Evolutionary conservation across 2,797 vertebrate genomes (phyloP).

Genomic region (Mormyrus proboscirostris): DNA sequence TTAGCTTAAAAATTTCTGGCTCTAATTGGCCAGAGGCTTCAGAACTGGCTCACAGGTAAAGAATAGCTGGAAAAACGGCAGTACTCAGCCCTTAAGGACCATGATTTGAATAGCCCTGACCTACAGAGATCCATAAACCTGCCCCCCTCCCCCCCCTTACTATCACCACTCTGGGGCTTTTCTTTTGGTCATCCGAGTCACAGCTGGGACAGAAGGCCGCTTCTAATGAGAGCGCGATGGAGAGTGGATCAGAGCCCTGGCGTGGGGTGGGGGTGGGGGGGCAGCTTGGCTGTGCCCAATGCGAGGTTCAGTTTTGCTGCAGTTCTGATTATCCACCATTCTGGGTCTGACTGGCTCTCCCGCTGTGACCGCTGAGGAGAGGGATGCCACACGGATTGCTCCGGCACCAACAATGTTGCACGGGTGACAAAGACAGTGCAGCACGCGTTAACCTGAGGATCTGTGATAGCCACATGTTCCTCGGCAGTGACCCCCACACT

Average conservation of each 20-base stretch:
- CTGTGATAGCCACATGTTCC: background rate
- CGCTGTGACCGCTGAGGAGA: background rate
- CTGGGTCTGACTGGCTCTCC: background rate
- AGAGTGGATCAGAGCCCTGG: background rate
- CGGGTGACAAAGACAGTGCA: background rate
- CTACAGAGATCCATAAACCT: background rate
- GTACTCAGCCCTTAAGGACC: no score
- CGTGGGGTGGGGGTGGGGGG: background rate
- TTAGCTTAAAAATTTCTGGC: no score
- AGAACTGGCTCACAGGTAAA: no score
- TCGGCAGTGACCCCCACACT: background rate
- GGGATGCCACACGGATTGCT: background rate
- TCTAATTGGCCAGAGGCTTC: no score
- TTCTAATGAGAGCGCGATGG: constrained; percentile 24
- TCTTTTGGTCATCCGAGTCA: constrained; percentile 7
- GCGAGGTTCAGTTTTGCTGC: background rate
- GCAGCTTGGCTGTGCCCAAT: background rate
- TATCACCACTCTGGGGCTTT: background rate
- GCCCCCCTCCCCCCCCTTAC: background rate
- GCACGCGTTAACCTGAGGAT: background rate
- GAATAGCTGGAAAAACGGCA: no score
- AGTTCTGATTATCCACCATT: background rate
- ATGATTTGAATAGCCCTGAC: no score
- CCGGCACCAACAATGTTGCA: background rate
- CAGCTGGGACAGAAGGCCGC: constrained; percentile 9